phyloP scores from a whole-genome alignment of 2,888 invertebrate genomes.

The Marasmarcha lunaedactyla region DNA sequence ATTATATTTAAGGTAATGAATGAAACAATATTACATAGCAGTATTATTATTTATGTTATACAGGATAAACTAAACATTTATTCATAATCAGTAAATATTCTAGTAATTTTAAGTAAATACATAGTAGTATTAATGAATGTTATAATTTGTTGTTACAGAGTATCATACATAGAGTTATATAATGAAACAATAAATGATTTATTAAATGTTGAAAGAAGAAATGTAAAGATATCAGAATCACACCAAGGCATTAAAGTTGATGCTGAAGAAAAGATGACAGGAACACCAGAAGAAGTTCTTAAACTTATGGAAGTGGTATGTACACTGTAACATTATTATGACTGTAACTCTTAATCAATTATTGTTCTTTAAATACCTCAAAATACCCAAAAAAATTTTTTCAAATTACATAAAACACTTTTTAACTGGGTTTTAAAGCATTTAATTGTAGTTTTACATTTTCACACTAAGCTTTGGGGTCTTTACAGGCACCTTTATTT shows the following conservation, averaged over 20 bases:
- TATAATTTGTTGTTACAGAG: slow-evolving; percentile 56
- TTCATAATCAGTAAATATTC: too few species aligned
- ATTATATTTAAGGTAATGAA: too few species aligned
- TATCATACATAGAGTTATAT: slow-evolving; percentile 90
- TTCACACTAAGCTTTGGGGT: too few species aligned
- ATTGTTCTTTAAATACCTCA: neutral
- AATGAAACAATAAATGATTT: slow-evolving; percentile 87
- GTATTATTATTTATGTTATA: too few species aligned
- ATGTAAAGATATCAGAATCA: slow-evolving; percentile 76
- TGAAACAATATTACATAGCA: too few species aligned
- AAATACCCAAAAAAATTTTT: too few species aligned
- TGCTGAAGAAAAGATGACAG: slow-evolving; percentile 74
- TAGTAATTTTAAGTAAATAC: too few species aligned
- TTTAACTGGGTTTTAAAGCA: too few species aligned
- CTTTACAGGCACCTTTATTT: too few species aligned
- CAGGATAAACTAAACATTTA: too few species aligned
- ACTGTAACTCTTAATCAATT: neutral
- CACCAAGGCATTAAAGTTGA: slow-evolving; percentile 73
- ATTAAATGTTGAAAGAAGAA: slow-evolving; percentile 69
- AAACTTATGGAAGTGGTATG: slow-evolving; percentile 62
- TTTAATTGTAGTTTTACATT: too few species aligned
- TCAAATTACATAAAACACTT: too few species aligned
- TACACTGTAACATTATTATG: neutral
- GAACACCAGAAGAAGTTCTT: slow-evolving; percentile 72
- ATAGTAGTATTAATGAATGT: neutral